Base-by-base conservation (phyloP, 2,888 invertebrate genomes). In the Eristalis intricaria region DNA sequence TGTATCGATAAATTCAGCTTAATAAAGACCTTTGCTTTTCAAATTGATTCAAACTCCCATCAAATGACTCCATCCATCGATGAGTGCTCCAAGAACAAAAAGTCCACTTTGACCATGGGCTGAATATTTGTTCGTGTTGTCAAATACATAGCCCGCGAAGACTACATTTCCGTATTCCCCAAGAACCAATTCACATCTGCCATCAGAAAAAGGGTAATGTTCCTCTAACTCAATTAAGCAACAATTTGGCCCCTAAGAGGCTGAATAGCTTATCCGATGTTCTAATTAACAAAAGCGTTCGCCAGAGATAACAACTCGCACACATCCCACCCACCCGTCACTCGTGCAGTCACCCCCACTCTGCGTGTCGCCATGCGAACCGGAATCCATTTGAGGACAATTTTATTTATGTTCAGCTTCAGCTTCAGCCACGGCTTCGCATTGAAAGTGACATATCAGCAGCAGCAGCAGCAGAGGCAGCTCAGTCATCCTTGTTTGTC, bases 401-500 rank as follows among this genome's bases (percentile, higher is more conserved):
- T 38, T 50, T 50, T 50, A 38, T 38, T 50, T 50, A 22, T 19
- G 19, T 50, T 50, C 43, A n/a, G 15, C 43, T n/a, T n/a, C n/a
- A n/a, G n/a, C n/a, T n/a, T n/a, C n/a, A n/a, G n/a, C n/a, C n/a
- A n/a, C n/a, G n/a, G n/a, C n/a, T 50, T 50, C 50, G 50, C 50
- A 50, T 81, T 76, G 66, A 68, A 76, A 64, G 60, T 85, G 81
- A 85, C 84, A 85, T 81, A 71, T 80, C 80, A 80, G 70, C 71
- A 43, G 66, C 13, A 26, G 3, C 80, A 80, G 70, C 71, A 43
- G 66, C 13, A 26, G 3, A 50, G 65, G 63, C n/a, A n/a, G 64
- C 80, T 71, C 70, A 81, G 38, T 38, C 40, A 13, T 78, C 64
- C 56, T 61, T 70, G 19, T 38, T 38, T 65, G 13, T 11, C 40